Evolutionary conservation across 2,797 vertebrate species (phyloP), one percentile per base, ranked within the genome.

Genomic region (Mus caroli): DNA sequence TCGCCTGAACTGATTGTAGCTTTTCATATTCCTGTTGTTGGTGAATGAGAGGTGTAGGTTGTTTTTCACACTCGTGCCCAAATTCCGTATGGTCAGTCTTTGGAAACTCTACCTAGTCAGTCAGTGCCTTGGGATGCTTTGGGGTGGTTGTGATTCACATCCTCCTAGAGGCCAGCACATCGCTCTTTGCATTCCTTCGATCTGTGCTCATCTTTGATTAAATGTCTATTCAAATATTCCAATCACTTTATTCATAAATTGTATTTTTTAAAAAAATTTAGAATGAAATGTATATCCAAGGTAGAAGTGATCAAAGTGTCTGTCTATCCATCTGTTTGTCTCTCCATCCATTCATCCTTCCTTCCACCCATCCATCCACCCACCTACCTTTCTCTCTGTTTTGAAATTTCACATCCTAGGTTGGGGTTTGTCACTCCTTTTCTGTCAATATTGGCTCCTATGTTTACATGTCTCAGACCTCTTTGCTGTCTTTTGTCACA

Each of bases 171-270:
- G 12, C 76, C 52, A 71, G 14, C 31, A 22, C 26, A 28, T 84
- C 9, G 54, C 76, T 71, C 9, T 78, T 46, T 0, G 46, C 26
- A 11, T 46, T 83, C 77, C 10, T 64, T 92, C 73, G 13, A 19
- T 90, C 19, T 6, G 43, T 17, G 34, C 0, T 78, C 56, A 34
- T 88, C 52, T 88, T 69, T n/a, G 19, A 24, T 75, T n/a, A 93
- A n/a, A 9, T 83, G 4, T 71, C 88, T 93, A 14, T 82, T 84
- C n/a, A 96, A 82, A 54, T 69, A 88, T 37, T 89, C 43, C 91
- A n/a, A 15, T 28, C 28, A 73, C 28, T 86, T 76, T 77, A 77
- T 89, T 46, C 80, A 77, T 56, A 62, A 69, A 82, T 88, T 17
- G 22, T 50, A 5, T 11, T 94, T 43, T 31, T 69, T 67, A 26